A percentile compares a stretch with the other conserved stretches of the same genome.
phyloP scores from a whole-genome alignment of 2,888 invertebrate genomes.

The Melipona bicolor region DNA sequence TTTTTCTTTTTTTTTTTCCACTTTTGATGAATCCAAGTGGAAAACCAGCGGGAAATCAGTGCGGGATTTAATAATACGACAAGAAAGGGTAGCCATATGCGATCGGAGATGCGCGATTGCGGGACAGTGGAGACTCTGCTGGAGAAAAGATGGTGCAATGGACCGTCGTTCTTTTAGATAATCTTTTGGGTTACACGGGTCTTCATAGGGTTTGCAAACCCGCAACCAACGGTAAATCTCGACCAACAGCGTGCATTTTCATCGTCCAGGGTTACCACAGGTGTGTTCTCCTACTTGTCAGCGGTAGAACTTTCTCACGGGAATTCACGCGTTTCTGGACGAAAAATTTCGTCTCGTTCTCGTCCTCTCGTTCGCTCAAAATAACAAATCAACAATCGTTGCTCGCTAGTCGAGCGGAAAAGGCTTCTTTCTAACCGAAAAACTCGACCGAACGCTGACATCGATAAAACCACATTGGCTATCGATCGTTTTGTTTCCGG shows the following conservation, averaged over 20 bases:
- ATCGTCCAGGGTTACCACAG: slow-evolving; percentile 41
- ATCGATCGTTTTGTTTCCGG: slow-evolving; percentile 30
- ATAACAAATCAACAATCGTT: slow-evolving; percentile 15
- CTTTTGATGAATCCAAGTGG: too few species aligned
- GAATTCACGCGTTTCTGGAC: slow-evolving; percentile 56
- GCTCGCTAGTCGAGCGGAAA: neutral
- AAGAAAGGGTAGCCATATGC: slow-evolving; percentile 57
- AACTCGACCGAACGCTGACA: neutral
- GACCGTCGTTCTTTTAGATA: slow-evolving; percentile 48
- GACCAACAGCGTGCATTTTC: slow-evolving; percentile 14
- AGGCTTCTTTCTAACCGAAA: neutral
- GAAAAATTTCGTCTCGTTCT: slow-evolving; percentile 33
- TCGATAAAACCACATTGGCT: slow-evolving; percentile 11
- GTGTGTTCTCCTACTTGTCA: slow-evolving; percentile 30
- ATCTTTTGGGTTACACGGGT: slow-evolving; percentile 53
- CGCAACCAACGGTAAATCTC: slow-evolving; percentile 54
- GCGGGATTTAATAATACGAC: slow-evolving; percentile 65
- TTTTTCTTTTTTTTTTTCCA: too few species aligned
- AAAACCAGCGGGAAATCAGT: slow-evolving; percentile 25
- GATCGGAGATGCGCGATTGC: neutral
- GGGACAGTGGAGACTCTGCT: neutral
- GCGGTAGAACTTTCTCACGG: slow-evolving; percentile 57
- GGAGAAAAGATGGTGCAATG: slow-evolving; percentile 38
- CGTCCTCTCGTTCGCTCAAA: neutral
- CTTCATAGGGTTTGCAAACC: slow-evolving; percentile 40